These are phyloP conservation scores for Phengaris arion DNA, from an alignment of 2,888 invertebrate species.

Conservation along the genomic window DNA sequence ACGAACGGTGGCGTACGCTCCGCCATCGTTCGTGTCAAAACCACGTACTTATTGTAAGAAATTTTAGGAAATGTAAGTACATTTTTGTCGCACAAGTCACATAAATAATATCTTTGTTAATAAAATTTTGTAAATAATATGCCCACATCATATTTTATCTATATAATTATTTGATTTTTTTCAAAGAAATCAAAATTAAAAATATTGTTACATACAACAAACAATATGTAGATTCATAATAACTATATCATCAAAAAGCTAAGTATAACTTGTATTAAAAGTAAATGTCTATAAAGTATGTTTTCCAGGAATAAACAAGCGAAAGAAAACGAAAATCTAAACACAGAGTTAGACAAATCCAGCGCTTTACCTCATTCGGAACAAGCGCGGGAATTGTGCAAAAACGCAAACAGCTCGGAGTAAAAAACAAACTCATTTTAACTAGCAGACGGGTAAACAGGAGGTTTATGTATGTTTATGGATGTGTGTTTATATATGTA, in stretches of 20 bases:
- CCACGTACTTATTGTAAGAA: not conserved
- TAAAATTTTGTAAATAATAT: not conserved
- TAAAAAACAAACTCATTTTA: constrained; percentile 41
- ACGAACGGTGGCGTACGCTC: not conserved
- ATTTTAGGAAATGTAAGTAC: not conserved
- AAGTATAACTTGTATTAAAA: not conserved
- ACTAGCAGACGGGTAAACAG: constrained; percentile 31
- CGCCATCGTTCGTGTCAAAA: too few species aligned
- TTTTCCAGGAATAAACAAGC: not conserved
- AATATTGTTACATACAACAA: too few species aligned
- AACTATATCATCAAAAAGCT: not conserved
- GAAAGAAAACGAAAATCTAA: constrained; percentile 5
- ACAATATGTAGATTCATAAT: too few species aligned
- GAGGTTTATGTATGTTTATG: not conserved
- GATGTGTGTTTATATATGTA: too few species aligned
- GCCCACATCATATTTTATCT: not conserved
- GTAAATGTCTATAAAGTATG: not conserved
- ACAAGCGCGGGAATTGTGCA: constrained; percentile 37
- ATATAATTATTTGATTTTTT: too few species aligned
- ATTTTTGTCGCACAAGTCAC: not conserved
- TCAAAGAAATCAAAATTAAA: too few species aligned
- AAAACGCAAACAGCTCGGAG: constrained; percentile 41
- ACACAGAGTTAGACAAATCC: constrained; percentile 24
- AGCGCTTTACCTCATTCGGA: constrained; percentile 15
- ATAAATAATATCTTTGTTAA: not conserved